Evolutionary conservation across 1,140 invertebrate species (phyloP).

Genomic region (Lasioglossum albipes): DNA sequence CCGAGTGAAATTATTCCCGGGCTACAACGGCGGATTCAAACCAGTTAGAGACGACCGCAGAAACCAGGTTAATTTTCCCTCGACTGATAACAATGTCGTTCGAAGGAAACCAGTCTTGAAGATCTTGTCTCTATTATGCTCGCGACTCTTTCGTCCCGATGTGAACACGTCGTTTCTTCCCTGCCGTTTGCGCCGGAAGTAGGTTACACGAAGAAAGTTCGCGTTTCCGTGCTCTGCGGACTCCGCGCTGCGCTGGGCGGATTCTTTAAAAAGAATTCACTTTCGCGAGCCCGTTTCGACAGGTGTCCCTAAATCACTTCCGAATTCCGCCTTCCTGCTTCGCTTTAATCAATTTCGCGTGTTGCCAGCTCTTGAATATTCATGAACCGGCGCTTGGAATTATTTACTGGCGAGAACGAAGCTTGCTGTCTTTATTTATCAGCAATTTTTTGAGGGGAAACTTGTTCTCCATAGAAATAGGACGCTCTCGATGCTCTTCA

Average conservation of each 20-base stretch:
- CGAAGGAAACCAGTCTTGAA: slow-evolving; percentile 37
- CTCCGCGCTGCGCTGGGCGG: background rate
- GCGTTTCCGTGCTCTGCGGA: background rate
- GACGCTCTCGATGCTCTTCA: no score
- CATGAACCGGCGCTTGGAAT: no score
- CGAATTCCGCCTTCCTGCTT: background rate
- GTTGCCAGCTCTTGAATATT: no score
- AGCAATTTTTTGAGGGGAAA: no score
- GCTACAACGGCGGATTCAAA: background rate
- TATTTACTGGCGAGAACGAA: no score
- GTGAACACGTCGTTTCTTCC: slow-evolving; percentile 22
- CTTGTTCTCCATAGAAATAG: no score
- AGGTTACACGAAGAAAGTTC: slow-evolving; percentile 51
- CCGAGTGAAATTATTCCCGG: slow-evolving; percentile 11
- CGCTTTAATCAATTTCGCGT: no score
- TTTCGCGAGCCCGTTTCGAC: slow-evolving; percentile 29
- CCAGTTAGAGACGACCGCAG: slow-evolving; percentile 19
- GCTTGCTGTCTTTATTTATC: no score
- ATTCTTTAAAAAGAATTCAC: slow-evolving; percentile 12
- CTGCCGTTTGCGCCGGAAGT: slow-evolving; percentile 29
- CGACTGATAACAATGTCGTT: slow-evolving; percentile 58
- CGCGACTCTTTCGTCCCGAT: slow-evolving; percentile 22
- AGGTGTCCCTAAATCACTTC: background rate
- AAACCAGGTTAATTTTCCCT: slow-evolving; percentile 36
- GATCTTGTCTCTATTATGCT: slow-evolving; percentile 51